These are phyloP conservation scores for Lagenorhynchus albirostris DNA, from an alignment of 2,113 vertebrate genomes.

Conservation along the genomic window DNA sequence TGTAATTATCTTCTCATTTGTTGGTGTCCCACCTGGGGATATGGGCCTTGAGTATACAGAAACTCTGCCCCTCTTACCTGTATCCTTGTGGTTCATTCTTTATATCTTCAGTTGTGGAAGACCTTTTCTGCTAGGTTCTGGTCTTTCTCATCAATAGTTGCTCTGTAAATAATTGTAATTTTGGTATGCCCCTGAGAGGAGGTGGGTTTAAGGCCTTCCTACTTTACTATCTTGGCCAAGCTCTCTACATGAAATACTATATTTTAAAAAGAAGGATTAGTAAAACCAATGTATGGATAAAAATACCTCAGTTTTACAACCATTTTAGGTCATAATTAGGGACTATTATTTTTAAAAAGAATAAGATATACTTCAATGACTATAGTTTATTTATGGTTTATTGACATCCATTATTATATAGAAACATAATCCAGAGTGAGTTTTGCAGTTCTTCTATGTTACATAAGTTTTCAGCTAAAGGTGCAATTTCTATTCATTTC, in stretches of 20 bases:
- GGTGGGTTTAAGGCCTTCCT: background rate
- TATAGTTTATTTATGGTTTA: background rate
- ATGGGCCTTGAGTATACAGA: background rate
- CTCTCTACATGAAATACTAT: background rate
- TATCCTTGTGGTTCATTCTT: background rate
- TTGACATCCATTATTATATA: background rate
- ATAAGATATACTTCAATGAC: background rate
- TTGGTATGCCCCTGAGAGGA: background rate
- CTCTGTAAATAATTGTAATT: background rate
- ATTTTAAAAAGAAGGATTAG: background rate
- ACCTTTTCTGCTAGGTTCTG: background rate
- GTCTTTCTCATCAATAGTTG: background rate
- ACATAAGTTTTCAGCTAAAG: background rate
- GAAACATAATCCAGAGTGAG: background rate
- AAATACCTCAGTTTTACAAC: background rate
- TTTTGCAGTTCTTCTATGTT: background rate
- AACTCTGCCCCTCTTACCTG: background rate
- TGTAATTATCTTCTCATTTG: background rate
- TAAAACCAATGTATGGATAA: background rate
- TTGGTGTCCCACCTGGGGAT: background rate
- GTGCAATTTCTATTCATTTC: conserved; percentile 3
- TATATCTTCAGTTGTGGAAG: background rate
- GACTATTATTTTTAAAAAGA: background rate
- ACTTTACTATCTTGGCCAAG: background rate
- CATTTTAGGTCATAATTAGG: background rate